These are phyloP conservation scores for Gambusia yucatana DNA, from an alignment of 2,797 vertebrate genomes.

Conservation along the genomic window DNA sequence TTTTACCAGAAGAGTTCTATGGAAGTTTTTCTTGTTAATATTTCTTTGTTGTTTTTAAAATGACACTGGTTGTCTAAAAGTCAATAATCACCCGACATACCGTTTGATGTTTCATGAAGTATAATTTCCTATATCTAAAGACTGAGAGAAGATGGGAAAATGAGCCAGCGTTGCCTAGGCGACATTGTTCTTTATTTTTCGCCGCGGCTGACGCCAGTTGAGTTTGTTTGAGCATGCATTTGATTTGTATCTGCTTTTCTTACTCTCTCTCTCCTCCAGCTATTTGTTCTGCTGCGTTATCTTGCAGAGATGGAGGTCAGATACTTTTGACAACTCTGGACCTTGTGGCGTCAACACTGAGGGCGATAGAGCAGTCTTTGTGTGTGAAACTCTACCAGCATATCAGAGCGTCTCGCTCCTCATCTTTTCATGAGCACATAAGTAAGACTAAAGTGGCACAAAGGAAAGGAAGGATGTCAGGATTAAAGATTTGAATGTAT, in stretches of 20 bases:
- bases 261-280: slow-evolving; percentile 46
- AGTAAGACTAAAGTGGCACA: slow-evolving; percentile 25
- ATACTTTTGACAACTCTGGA: slow-evolving; percentile 85
- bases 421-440: slow-evolving; percentile 23
- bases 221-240: slow-evolving; percentile 75
- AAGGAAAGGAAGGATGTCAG: slow-evolving; percentile 34
- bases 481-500: slow-evolving; percentile 24
- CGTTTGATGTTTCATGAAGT: slow-evolving; percentile 41
- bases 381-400: slow-evolving; percentile 72
- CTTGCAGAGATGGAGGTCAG: slow-evolving; percentile 75
- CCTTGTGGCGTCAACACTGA: slow-evolving; percentile 81
- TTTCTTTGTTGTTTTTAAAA: slow-evolving; percentile 12
- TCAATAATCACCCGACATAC: neutral
- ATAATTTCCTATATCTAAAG: slow-evolving; percentile 29
- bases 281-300: slow-evolving; percentile 57
- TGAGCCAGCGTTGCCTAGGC: slow-evolving; percentile 64
- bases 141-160: slow-evolving; percentile 31
- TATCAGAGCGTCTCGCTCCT: slow-evolving; percentile 59
- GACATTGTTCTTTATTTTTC: slow-evolving; percentile 77
- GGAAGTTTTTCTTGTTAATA: neutral
- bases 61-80: slow-evolving; percentile 25
- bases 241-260: slow-evolving; percentile 72
- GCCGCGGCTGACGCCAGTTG: slow-evolving; percentile 43
- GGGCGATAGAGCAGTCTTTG: slow-evolving; percentile 76
- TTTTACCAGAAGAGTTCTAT: neutral